phyloP scores from a whole-genome alignment of 2,113 vertebrate genomes.

The Indicator indicator region DNA sequence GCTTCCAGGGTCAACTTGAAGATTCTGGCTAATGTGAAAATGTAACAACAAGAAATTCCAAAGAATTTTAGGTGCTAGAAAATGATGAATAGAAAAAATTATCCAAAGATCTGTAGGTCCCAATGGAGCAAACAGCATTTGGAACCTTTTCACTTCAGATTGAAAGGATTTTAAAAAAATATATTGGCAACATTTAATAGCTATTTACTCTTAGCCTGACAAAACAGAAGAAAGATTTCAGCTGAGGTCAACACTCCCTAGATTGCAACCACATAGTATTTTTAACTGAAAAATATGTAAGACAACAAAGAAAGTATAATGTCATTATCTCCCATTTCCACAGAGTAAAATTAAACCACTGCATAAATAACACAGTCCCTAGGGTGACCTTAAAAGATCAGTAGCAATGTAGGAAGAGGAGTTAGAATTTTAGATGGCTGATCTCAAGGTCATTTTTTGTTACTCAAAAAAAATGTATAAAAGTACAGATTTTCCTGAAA shows the following conservation, averaged over 20 bases:
- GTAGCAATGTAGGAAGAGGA: background rate
- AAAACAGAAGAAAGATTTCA: background rate
- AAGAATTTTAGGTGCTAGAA: background rate
- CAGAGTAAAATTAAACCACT: background rate
- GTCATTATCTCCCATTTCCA: background rate
- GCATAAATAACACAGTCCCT: background rate
- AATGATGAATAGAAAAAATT: background rate
- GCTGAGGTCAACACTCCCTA: background rate
- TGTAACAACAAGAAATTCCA: background rate
- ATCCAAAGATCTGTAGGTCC: background rate
- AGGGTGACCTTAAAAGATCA: background rate
- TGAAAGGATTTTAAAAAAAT: background rate
- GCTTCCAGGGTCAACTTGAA: conserved; percentile 27
- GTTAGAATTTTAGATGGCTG: background rate
- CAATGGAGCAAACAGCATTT: background rate
- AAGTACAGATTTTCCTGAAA: background rate
- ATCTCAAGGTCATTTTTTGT: background rate
- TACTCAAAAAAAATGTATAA: background rate
- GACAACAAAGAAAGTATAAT: background rate
- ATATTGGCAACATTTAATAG: background rate
- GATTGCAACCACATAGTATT: background rate
- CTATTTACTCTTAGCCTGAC: background rate
- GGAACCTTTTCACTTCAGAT: background rate
- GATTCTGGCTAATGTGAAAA: conserved; percentile 2
- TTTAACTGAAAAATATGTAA: background rate